Evolutionary conservation across 2,888 invertebrate species (phyloP).

Genomic region (Apodemia hepburni): DNA sequence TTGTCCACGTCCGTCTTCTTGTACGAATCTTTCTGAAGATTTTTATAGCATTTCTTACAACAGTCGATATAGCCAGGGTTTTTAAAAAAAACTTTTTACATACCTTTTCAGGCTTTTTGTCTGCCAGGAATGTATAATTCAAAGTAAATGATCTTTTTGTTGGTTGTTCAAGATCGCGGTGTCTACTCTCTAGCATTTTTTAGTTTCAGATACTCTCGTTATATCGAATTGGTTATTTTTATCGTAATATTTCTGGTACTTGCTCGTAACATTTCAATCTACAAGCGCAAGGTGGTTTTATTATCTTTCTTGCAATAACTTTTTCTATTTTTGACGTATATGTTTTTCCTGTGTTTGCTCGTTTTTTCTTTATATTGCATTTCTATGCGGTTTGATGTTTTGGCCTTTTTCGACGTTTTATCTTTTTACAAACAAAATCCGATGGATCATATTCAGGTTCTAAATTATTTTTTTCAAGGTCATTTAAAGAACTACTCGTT

Average conservation of each 20-base stretch:
- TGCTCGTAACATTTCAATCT: too few species aligned
- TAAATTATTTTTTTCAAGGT: too few species aligned
- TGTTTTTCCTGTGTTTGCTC: neutral
- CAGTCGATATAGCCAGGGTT: neutral
- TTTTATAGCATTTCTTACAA: slow-evolving; percentile 1
- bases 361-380: neutral
- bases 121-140: neutral
- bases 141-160: neutral
- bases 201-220: slow-evolving; percentile 1
- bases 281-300: too few species aligned
- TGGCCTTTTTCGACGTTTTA: neutral
- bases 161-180: neutral
- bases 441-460: neutral
- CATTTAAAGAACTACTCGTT: neutral
- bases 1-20: neutral
- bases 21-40: neutral
- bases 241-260: neutral
- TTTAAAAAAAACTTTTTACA: neutral
- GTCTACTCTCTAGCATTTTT: neutral
- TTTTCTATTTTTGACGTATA: neutral
- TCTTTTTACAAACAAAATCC: neutral
- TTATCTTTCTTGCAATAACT: too few species aligned
- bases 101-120: neutral
- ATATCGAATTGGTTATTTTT: slow-evolving; percentile 1
- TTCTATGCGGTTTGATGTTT: neutral